Percentiles rank a stretch among this genome's conserved stretches.
phyloP scores from a whole-genome alignment of 2,888 invertebrate species.

The Cheilosia pagana region DNA sequence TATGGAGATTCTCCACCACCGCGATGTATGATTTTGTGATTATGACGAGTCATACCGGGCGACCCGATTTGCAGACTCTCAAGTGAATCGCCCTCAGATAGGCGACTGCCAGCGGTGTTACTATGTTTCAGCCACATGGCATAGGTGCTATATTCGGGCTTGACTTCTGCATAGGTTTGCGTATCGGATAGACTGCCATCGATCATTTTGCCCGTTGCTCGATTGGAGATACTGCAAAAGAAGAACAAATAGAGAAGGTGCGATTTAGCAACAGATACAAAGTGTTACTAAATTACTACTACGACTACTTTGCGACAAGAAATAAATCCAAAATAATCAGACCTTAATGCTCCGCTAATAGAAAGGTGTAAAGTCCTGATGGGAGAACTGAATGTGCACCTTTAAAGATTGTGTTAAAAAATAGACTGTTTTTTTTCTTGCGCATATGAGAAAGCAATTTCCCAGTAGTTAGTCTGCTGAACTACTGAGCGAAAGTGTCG shows the following conservation, averaged over 20 bases:
- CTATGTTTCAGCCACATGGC: slow-evolving; percentile 95
- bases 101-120: slow-evolving; percentile 90
- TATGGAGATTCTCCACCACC: slow-evolving; percentile 81
- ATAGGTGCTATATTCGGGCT: slow-evolving; percentile 92
- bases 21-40: slow-evolving; percentile 83
- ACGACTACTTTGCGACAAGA: background rate
- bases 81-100: slow-evolving; percentile 96
- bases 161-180: slow-evolving; percentile 89
- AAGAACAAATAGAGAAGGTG: background rate
- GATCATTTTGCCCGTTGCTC: slow-evolving; percentile 84
- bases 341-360: too few species aligned
- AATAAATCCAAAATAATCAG: too few species aligned
- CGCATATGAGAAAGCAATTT: too few species aligned
- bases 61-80: slow-evolving; percentile 90
- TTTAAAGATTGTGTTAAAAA: too few species aligned
- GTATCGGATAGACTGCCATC: slow-evolving; percentile 95
- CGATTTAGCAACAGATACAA: background rate
- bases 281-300: background rate
- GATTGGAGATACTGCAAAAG: slow-evolving; percentile 79
- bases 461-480: too few species aligned
- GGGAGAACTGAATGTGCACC: too few species aligned
- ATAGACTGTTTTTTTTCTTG: too few species aligned
- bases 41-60: slow-evolving; percentile 86
- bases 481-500: too few species aligned
- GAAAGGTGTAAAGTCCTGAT: too few species aligned